phyloP scores from a whole-genome alignment of 2,888 invertebrate species.

The Xestia xanthographa region DNA sequence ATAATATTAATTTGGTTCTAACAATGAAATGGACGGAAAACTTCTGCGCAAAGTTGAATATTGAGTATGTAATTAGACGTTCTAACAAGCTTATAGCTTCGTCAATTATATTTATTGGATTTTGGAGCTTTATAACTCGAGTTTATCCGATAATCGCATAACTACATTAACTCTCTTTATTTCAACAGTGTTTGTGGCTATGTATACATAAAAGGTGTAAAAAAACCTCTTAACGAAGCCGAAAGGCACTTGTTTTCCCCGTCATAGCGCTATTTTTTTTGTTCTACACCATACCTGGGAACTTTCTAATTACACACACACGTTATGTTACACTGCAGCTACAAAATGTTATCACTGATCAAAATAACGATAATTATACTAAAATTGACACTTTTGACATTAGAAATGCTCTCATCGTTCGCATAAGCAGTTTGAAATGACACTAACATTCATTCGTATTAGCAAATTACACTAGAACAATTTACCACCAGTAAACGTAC shows the following conservation, averaged over 20 bases:
- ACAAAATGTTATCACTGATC: background rate
- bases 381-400: background rate
- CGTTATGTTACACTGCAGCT: too few relatives aligned
- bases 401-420: background rate
- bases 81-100: slow-evolving; percentile 19
- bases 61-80: slow-evolving; percentile 21
- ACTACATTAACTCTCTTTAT: background rate
- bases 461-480: background rate
- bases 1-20: background rate
- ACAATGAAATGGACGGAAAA: slow-evolving; percentile 4
- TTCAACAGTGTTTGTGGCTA: too few relatives aligned
- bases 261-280: too few relatives aligned
- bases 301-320: too few relatives aligned
- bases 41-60: slow-evolving; percentile 21
- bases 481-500: background rate
- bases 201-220: too few relatives aligned
- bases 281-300: too few relatives aligned
- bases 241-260: too few relatives aligned
- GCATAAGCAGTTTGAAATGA: background rate
- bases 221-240: too few relatives aligned
- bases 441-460: background rate
- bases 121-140: slow-evolving; percentile 1
- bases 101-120: slow-evolving; percentile 15
- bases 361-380: too few relatives aligned
- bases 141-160: background rate